phyloP scores from a whole-genome alignment of 2,888 invertebrate genomes.

The Stomorhina lunata region DNA sequence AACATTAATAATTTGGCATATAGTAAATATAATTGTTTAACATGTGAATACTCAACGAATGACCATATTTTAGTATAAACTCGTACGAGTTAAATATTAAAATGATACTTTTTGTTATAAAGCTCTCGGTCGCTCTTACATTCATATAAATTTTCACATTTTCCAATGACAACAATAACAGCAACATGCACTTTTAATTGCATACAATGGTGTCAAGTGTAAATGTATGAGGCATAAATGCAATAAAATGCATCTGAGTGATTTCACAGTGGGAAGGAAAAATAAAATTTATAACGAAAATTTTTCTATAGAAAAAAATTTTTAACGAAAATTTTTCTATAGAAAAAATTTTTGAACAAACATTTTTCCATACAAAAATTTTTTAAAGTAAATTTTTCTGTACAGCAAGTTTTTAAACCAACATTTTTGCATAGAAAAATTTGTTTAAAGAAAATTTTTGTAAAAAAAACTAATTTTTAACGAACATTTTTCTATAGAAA shows the following conservation, averaged over 20 bases:
- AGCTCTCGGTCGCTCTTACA: neutral
- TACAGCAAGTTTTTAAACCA: no score
- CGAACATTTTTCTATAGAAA: no score
- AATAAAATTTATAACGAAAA: neutral
- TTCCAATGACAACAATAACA: conserved; percentile 6
- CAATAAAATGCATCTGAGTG: conserved; percentile 38
- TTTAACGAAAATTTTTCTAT: no score
- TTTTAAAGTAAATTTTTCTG: no score
- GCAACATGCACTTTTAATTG: conserved; percentile 39
- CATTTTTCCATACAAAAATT: no score
- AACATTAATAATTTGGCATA: neutral
- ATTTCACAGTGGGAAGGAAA: neutral
- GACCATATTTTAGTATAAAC: conserved; percentile 28
- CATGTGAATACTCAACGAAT: conserved; percentile 31
- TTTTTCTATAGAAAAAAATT: neutral
- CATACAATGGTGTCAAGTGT: conserved; percentile 60
- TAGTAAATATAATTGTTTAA: conserved; percentile 43
- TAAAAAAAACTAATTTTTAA: no score
- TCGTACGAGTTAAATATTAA: no score
- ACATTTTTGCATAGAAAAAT: no score
- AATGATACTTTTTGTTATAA: conserved; percentile 13
- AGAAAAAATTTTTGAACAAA: no score
- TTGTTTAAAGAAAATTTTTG: no score
- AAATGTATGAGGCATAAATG: conserved; percentile 55
- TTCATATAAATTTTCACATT: neutral